These are phyloP conservation scores for Acanthiza pusilla DNA, from an alignment of 2,797 vertebrate genomes.

Conservation along the genomic window DNA sequence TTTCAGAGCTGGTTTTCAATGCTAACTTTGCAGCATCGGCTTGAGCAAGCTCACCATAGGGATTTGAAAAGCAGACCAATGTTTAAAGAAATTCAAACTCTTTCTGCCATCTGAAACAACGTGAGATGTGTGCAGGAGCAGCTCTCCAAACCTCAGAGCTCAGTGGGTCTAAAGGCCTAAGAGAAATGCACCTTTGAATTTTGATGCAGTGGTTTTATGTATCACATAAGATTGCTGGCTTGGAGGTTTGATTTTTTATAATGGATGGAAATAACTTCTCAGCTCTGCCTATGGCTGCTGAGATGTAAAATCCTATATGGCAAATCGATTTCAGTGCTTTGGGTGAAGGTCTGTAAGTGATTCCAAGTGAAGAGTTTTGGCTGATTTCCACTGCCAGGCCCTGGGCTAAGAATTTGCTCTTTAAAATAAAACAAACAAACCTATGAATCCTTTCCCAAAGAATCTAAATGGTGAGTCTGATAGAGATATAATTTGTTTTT, in stretches of 20 bases:
- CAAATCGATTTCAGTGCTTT: conserved; percentile 54
- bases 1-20: not conserved
- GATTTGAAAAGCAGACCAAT: not conserved
- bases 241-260: conserved; percentile 36
- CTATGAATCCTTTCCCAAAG: not conserved
- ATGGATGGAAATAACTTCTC: conserved; percentile 22
- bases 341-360: not conserved
- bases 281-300: conserved; percentile 31
- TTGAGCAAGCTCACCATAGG: not conserved
- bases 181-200: conserved; percentile 22
- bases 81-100: not conserved
- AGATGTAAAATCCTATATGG: conserved; percentile 33
- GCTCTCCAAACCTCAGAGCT: not conserved
- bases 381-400: conserved; percentile 1
- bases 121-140: not conserved
- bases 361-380: conserved; percentile 22
- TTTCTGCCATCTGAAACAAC: not conserved
- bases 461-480: not conserved
- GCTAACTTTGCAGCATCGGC: not conserved
- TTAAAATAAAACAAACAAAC: not conserved
- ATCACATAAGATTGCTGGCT: not conserved
- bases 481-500: not conserved
- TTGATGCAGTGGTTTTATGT: conserved; percentile 10
- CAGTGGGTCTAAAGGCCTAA: not conserved
- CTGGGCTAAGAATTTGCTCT: not conserved